Evolutionary conservation across 2,888 invertebrate genomes (phyloP), one percentile per base, ranked within the genome.

Genomic region (Ectropis crepuscularia): DNA sequence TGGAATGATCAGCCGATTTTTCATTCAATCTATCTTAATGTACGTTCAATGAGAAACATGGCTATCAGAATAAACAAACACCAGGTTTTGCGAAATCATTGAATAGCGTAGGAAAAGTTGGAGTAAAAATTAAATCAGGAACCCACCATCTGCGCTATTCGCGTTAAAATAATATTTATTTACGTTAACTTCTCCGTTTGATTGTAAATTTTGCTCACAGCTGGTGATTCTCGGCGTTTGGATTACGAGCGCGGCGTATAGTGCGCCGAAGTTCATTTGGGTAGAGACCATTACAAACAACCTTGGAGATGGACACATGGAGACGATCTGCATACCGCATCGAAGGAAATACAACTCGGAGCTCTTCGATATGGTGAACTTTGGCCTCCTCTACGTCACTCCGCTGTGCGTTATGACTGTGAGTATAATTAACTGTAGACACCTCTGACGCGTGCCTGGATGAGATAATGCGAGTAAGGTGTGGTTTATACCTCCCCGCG

Each of bases 351-450:
- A 96, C 86, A 95, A 97, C 82, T 96, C 96, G 0, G 95, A 96
- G 79, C 82, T 96, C 46, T 95, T 96, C 81, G 97, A 97, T 81
- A 95, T 96, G 86, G 95, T 96, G 70, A 97, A 97, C 88, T 96
- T 98, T 77, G 95, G 96, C 6, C 93, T 98, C 7, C 95, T 98
- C 67, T 98, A 98, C 86, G 94, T 96, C 47, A 93, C 97, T 45
- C 98, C 98, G 0, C 88, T 98, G 55, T 90, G 95, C 54, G 95
- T 97, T 37, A 97, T 98, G 95, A 95, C 95, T 90, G 96, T 96
- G 81, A 94, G 95, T 89, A 53, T 42, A 53, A 61, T 55, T 47
- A 59, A 50, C 37, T 45, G n/a, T 6, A 41, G 39, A 51, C 41
- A 42, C 37, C n/a, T 53, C 43, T 41, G 39, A 41, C 50, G 43